phyloP scores from a whole-genome alignment of 35 echinoderm and acorn worm genomes.

The Heliocidaris erythrogramma region DNA sequence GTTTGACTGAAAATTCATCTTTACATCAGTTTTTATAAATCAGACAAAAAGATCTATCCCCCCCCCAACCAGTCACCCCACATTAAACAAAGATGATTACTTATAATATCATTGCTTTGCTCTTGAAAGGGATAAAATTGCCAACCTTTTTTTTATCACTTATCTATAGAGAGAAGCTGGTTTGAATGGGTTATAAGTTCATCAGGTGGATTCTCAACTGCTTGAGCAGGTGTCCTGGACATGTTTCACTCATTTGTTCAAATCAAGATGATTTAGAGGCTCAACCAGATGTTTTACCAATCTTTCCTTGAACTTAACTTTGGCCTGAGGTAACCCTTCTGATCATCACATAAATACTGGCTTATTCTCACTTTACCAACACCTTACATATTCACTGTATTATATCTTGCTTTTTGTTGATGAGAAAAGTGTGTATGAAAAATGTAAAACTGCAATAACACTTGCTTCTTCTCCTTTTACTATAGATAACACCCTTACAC shows the following conservation, averaged over 20 bases:
- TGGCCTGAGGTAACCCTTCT: neutral
- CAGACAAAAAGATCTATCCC: neutral
- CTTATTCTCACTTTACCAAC: neutral
- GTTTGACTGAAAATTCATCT: too few species aligned
- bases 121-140: too few species aligned
- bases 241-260: neutral
- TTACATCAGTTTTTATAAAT: too few species aligned
- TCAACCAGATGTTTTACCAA: neutral
- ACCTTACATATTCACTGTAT: neutral
- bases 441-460: too few species aligned
- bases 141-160: too few species aligned
- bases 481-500: too few species aligned
- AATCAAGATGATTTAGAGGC: neutral
- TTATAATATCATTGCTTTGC: too few species aligned
- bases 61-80: neutral
- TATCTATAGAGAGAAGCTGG: too few species aligned
- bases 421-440: too few species aligned
- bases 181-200: too few species aligned
- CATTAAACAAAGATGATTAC: neutral
- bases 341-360: neutral
- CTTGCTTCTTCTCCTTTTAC: too few species aligned
- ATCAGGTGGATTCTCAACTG: neutral
- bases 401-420: neutral
- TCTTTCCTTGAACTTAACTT: neutral
- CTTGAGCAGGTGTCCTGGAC: neutral